A percentile compares a stretch with the other conserved stretches of the same genome.
phyloP scores from a whole-genome alignment of 1,140 invertebrate genomes.

The Vollenhovia emeryi region DNA sequence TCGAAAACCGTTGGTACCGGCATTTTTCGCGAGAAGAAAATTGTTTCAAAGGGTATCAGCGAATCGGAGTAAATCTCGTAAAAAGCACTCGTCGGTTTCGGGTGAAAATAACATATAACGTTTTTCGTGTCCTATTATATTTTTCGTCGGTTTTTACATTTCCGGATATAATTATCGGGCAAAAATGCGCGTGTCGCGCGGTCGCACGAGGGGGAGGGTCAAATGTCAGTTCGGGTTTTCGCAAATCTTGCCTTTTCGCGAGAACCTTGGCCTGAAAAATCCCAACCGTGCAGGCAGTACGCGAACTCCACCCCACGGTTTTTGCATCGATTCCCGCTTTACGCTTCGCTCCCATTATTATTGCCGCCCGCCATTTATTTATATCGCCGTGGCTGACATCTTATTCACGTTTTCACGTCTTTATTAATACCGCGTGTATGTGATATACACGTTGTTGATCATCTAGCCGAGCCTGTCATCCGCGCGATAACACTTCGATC shows the following conservation, averaged over 20 bases:
- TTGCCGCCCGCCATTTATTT: conserved; percentile 44
- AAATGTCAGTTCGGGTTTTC: not conserved
- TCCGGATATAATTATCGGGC: not conserved
- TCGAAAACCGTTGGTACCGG: not conserved
- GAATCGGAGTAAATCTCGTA: not conserved
- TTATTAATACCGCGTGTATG: conserved; percentile 59
- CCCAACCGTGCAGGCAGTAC: not conserved
- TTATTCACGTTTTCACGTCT: conserved; percentile 56
- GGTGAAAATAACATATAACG: not conserved
- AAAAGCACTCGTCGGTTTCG: not conserved
- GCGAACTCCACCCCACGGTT: conserved; percentile 7
- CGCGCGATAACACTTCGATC: conserved; percentile 55
- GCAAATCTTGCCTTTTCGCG: conserved; percentile 3
- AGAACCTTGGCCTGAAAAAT: not conserved
- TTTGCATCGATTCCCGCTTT: conserved; percentile 11
- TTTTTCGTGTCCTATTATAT: not conserved
- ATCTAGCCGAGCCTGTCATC: conserved; percentile 52
- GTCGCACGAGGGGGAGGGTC: not conserved
- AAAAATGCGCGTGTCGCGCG: not conserved
- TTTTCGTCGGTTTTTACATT: not conserved
- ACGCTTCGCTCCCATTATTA: conserved; percentile 35
- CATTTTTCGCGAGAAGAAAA: conserved; percentile 2
- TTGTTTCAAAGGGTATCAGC: not conserved
- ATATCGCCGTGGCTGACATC: conserved; percentile 53
- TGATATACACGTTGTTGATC: conserved; percentile 60